Percentiles rank a stretch among this genome's conserved stretches.
Conservation (phyloP, 1,140 invertebrate genomes). For the Chrysopa pallens region DNA sequence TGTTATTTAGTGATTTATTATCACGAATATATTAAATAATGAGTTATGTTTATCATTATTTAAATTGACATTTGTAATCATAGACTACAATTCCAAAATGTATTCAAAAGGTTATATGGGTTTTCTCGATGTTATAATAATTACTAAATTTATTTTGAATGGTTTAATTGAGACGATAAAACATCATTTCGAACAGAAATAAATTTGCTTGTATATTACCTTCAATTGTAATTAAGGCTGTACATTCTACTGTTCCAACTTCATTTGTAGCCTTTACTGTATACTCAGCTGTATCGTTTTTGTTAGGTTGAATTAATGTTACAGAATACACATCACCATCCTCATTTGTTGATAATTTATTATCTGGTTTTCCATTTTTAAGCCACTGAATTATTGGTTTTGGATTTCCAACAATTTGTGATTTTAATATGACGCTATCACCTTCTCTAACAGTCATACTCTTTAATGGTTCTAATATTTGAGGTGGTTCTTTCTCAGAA, state of each 20-base stretch:
- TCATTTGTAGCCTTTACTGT: slow-evolving; percentile 62
- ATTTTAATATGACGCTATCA: slow-evolving; percentile 52
- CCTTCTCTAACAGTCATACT: slow-evolving; percentile 57
- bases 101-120: no score
- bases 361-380: slow-evolving; percentile 52
- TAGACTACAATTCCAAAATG: no score
- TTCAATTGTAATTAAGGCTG: slow-evolving; percentile 59
- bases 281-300: slow-evolving; percentile 58
- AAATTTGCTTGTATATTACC: no score
- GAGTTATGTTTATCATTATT: no score
- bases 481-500: slow-evolving; percentile 53
- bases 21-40: no score
- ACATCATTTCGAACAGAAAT: no score
- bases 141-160: no score
- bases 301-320: slow-evolving; percentile 43
- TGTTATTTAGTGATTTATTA: no score
- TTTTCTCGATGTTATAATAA: no score
- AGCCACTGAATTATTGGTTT: slow-evolving; percentile 62
- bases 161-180: no score
- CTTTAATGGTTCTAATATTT: slow-evolving; percentile 60
- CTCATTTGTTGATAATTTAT: slow-evolving; percentile 31
- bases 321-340: slow-evolving; percentile 50
- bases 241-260: slow-evolving; percentile 55
- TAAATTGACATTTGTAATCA: no score
- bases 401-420: slow-evolving; percentile 66